Base-by-base conservation (phyloP, 2,888 invertebrate species). In the Tipula helvola region DNA sequence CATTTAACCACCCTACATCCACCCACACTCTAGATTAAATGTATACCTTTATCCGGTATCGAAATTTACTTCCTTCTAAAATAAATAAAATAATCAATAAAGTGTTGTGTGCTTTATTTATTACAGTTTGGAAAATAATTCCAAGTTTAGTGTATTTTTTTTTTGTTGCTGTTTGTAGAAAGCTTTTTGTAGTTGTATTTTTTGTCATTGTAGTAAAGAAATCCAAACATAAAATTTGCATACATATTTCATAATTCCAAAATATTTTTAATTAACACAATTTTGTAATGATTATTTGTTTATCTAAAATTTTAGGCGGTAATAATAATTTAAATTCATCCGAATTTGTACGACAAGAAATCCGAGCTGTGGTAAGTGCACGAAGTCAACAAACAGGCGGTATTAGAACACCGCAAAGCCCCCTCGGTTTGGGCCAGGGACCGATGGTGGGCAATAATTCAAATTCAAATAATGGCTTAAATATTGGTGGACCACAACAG, bases 331-430 rank as follows among this genome's bases (percentile, higher is more conserved):
- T 93, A 90, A 94, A 93, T 91, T 94, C 95, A 87, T 96, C 97
- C 86, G 97, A 97, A 92, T 97, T 96, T 92, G 97, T 98, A 89
- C 95, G 97, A 90, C 97, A 98, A 92, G 97, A 97, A 92, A 92
- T 98, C 90, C 94, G 97, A 89, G 97, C 97, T 86, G 95, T 96
- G 88, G 97, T 98, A 87, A 97, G 96, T 88, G 97, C 96, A 87
- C 94, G 97, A 90, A 95, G 96, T 52, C 93, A 93, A 88, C 91
- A 91, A 88, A 90, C 90, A 84, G 89, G 89, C 42, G 89, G 90
- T 44, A 88, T 89, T 71, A 90, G 90, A 88, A 91, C 91, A 87
- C 90, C 91, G 36, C 91, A 91, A 88, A 91, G 91, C 88, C 91
- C 91, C 86, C 89, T 91, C 88, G 89, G 89, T 88, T 88, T 89